Base-by-base conservation (phyloP, 2,797 vertebrate genomes). In the Xyrichtys novacula region DNA sequence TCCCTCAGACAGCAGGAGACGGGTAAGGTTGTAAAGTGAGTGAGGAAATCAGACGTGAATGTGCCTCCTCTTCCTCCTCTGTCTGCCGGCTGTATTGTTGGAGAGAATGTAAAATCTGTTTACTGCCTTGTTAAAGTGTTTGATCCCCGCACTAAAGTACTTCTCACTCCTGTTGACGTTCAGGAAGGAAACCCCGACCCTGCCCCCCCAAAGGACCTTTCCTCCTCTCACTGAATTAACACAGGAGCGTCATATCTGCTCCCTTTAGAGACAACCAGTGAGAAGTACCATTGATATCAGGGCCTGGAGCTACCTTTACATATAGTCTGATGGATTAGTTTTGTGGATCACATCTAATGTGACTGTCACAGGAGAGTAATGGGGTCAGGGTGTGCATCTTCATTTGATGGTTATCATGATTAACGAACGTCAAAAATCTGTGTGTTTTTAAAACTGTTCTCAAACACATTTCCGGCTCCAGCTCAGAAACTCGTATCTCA, bases 81-180 rank as follows among this genome's bases (percentile, higher is more conserved):
- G 62, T 72, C 74, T 84, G 66, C 29, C 64, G 63, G 72, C 64
- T 81, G 67, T 65, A 57, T 82, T 83, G 81, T 76, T 79, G 31
- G 20, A 20, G 34, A 42, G 47, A 75, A 76, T 48, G 60, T 55
- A 60, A 65, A 80, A 78, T 57, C 39, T 34, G 46, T 84, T 85
- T 85, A 84, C 57, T 76, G 59, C 80, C 84, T 58, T 23, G 58
- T 74, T 52, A 69, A 80, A 80, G 65, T 71, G 71, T 86, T 87
- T 86, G 80, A 88, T 87, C 67, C 26, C 29, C 16, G 59, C 72
- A 66, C 81, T 81, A 63, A 83, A 87, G 67, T 60, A 77, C 68
- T 55, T 65, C 44, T 78, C 68, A 76, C 68, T 74, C 6, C 38
- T 20, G 53, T 46, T 68, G 53, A 81, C 61, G 74, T 12, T 17